Base-by-base conservation (phyloP, 2,888 invertebrate genomes). In the Sturmia bella region DNA sequence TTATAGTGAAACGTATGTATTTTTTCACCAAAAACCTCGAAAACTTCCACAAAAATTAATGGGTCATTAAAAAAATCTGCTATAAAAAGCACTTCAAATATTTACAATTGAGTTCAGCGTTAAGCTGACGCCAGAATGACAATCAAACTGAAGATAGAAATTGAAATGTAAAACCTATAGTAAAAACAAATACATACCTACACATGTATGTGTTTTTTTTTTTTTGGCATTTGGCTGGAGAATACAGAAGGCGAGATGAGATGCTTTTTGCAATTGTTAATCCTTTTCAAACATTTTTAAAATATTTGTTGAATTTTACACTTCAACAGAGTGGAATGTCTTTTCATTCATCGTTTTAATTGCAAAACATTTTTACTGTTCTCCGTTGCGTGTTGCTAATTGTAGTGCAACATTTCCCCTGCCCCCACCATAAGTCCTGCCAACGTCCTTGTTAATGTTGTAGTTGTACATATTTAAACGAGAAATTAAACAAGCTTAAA, bases 401-500 rank as follows among this genome's bases (percentile, higher is more conserved):
- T 37, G 17, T 32, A 37, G 13, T 12, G 3, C 2, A 12, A 11
- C 7, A n/a, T 57, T 45, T 43, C 5, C n/a, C 37, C 3, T 15
- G 21, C 37, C 17, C 13, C 5, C 19, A 57, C 41, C 17, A 15
- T 12, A 3, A 6, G 2, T 39, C 13, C 12, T 27, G 27, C 27
- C 27, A 19, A 48, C 4, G 59, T 48, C 50, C 27, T 48, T 48
- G 64, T 50, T 64, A 37, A 64, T 66, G 39, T 66, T 66, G n/a
- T 57, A 32, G 27, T 63, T 39, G 59, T 3, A 27, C 76, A 70
- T 77, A 77, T 63, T 70, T 77, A 63, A 69, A 77, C 56, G 77
- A 64, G 56, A 78, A 78, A 50, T 70, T 78, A 64, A 64, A 72
- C 52, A 76, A 69, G 59, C 69, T 78, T 15, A 66, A 78, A 57